A percentile compares a stretch with the other conserved stretches of the same genome.
phyloP scores from a whole-genome alignment of 1,140 invertebrate genomes.

The Bombus waltoni region DNA sequence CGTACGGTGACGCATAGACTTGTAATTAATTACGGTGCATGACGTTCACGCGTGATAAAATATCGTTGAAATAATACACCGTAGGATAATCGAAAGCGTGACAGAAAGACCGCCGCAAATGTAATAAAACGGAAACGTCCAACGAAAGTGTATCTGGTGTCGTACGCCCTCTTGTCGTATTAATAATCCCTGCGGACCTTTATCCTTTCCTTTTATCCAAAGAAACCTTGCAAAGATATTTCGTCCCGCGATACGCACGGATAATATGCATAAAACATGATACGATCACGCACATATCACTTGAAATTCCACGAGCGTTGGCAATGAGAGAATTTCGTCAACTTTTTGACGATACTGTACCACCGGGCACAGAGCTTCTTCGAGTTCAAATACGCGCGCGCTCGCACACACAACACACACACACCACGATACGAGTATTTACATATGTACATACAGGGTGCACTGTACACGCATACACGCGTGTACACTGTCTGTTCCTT shows the following conservation, averaged over 20 bases:
- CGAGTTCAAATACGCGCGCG: background rate
- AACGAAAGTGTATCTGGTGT: background rate
- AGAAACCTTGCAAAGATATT: background rate
- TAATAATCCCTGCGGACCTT: background rate
- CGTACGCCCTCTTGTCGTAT: background rate
- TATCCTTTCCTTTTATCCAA: too few relatives aligned
- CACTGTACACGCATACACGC: background rate
- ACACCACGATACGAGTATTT: background rate
- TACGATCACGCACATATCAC: background rate
- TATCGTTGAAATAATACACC: background rate
- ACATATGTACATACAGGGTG: background rate
- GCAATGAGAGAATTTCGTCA: background rate
- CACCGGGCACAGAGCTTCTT: constrained; percentile 42
- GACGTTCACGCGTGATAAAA: constrained; percentile 34
- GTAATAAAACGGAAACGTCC: background rate
- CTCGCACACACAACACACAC: background rate
- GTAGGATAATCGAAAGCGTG: background rate
- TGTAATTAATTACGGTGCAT: constrained; percentile 32
- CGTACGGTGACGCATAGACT: constrained; percentile 10
- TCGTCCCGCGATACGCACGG: background rate
- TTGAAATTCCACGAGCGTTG: constrained; percentile 1
- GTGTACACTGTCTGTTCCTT: background rate
- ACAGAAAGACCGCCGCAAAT: background rate
- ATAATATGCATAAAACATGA: constrained; percentile 37
- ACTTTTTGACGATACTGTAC: constrained; percentile 56